Conservation (phyloP, 2,888 invertebrate genomes). For the Brachyopa scutellaris region DNA sequence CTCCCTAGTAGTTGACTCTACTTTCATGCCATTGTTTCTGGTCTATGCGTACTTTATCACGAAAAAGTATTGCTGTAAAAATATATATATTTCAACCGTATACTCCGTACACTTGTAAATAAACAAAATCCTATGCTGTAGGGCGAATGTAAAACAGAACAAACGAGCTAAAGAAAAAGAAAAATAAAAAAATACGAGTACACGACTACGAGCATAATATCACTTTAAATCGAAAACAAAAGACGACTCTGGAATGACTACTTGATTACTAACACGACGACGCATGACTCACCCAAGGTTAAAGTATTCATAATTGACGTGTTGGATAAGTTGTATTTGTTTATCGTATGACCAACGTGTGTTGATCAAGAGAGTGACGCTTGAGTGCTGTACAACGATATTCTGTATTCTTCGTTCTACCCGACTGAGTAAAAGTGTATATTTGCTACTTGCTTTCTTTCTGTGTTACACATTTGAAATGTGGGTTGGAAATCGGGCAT, state of each 20-base stretch:
- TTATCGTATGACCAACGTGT: too few relatives aligned
- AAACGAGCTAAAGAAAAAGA: not conserved
- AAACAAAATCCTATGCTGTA: slow-evolving; percentile 20
- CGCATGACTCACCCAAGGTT: slow-evolving; percentile 67
- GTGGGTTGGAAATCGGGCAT: too few relatives aligned
- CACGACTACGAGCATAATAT: too few relatives aligned
- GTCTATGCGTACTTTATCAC: slow-evolving; percentile 33
- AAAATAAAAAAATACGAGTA: slow-evolving; percentile 35
- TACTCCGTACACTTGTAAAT: slow-evolving; percentile 22
- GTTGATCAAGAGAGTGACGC: not conserved
- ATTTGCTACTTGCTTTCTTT: not conserved
- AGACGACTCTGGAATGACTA: slow-evolving; percentile 42
- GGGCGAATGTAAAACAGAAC: slow-evolving; percentile 19
- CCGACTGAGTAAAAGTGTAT: not conserved
- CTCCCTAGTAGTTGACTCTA: slow-evolving; percentile 38
- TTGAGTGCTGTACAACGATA: not conserved
- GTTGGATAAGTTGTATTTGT: slow-evolving; percentile 13
- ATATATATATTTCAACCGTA: not conserved
- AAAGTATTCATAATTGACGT: slow-evolving; percentile 57
- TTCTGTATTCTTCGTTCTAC: not conserved
- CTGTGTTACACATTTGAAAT: not conserved
- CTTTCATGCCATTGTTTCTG: slow-evolving; percentile 41
- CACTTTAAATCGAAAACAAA: slow-evolving; percentile 49
- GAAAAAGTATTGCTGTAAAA: slow-evolving; percentile 18
- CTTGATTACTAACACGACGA: slow-evolving; percentile 43